These are phyloP conservation scores for Siderastrea siderea DNA, from an alignment of 92 coral and sea anemone genomes.

Conservation along the genomic window DNA sequence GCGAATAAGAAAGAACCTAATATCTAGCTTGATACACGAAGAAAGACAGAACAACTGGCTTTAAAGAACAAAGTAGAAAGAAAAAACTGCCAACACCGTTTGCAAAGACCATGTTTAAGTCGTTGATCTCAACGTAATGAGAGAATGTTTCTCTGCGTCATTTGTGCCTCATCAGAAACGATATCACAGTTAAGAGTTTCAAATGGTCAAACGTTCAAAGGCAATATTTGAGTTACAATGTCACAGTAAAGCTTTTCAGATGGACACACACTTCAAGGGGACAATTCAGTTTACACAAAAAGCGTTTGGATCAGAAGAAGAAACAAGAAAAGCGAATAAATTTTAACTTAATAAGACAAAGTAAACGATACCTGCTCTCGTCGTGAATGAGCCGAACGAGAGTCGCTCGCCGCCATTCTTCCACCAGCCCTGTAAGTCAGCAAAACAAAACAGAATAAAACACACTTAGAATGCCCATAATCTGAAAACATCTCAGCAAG, in stretches of 20 bases:
- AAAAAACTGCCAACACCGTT: neutral
- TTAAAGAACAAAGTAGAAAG: neutral
- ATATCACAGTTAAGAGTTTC: too few species aligned
- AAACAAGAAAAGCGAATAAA: neutral
- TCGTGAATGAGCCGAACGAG: constrained; percentile 54
- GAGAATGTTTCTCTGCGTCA: too few species aligned
- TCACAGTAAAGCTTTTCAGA: neutral
- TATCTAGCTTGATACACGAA: neutral
- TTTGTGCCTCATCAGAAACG: too few species aligned
- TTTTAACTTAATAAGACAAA: neutral
- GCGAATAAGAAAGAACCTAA: neutral
- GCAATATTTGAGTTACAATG: neutral
- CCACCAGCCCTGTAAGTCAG: constrained; percentile 46
- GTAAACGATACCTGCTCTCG: constrained; percentile 66
- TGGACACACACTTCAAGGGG: too few species aligned
- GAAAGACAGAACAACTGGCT: neutral
- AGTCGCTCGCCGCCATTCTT: constrained; percentile 61
- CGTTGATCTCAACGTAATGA: too few species aligned
- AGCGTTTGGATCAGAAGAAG: neutral
- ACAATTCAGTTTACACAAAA: neutral
- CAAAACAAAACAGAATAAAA: neutral
- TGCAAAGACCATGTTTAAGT: neutral
- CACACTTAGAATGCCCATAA: neutral
- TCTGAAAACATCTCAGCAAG: neutral
- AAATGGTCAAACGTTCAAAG: too few species aligned